These are phyloP conservation scores for Carassius carassius DNA, from an alignment of 2,113 vertebrate genomes.

Conservation along the genomic window DNA sequence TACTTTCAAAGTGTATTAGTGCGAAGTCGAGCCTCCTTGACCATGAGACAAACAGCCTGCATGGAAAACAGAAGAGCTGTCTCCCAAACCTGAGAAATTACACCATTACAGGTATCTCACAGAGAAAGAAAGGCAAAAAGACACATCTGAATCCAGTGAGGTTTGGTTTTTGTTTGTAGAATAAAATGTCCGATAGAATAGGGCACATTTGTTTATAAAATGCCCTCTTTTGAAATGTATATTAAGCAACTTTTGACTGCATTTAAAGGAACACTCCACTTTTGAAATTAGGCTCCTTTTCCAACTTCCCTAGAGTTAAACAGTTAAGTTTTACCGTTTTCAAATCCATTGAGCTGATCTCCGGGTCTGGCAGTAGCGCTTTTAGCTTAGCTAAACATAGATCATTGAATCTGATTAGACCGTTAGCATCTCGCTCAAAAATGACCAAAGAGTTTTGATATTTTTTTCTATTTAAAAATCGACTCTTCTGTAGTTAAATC, in stretches of 20 bases:
- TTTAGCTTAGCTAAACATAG: too few species aligned
- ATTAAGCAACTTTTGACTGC: background rate
- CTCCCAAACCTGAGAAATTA: background rate
- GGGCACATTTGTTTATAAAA: background rate
- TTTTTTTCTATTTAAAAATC: too few species aligned
- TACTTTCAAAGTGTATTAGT: slow-evolving; percentile 54
- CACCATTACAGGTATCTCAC: background rate
- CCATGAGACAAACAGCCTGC: slow-evolving; percentile 41
- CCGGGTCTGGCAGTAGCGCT: too few species aligned
- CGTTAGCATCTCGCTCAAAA: too few species aligned
- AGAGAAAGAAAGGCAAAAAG: background rate
- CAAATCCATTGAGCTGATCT: too few species aligned
- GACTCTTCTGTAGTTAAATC: too few species aligned
- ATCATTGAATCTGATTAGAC: too few species aligned
- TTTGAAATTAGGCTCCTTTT: too few species aligned
- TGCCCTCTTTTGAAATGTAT: background rate
- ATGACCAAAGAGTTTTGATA: too few species aligned
- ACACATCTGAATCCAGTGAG: background rate
- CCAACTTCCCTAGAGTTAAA: too few species aligned
- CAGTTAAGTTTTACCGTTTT: too few species aligned
- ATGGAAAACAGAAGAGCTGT: background rate
- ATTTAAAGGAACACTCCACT: background rate
- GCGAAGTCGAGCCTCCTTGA: slow-evolving; percentile 56
- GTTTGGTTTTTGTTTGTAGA: background rate
- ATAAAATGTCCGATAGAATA: background rate